Percentiles rank a stretch among this genome's conserved stretches.
Evolutionary conservation across 37 sponge, comb jelly and placozoan species (phyloP).

Genomic region (Dysidea cf. avara): DNA sequence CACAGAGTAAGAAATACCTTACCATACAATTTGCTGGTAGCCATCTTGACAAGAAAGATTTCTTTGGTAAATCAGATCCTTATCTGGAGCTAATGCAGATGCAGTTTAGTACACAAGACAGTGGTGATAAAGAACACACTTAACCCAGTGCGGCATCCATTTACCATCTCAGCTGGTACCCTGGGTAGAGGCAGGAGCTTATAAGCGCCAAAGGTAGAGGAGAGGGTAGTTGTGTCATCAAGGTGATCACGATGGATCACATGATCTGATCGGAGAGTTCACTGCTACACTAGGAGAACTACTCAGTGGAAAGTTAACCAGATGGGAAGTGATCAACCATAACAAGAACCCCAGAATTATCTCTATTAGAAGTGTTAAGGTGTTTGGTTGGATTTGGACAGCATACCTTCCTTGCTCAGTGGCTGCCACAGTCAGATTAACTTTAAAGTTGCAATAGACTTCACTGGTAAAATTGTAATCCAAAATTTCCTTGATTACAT

Average conservation of each 20-base stretch:
- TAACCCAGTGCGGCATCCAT: constrained; percentile 79
- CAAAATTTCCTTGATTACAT: constrained; percentile 79
- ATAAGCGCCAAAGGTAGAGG: no score
- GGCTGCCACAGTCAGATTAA: constrained; percentile 91
- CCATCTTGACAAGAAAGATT: constrained; percentile 86
- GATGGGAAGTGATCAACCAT: constrained; percentile 70
- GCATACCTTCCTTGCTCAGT: constrained; percentile 89
- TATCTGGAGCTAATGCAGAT: constrained; percentile 79
- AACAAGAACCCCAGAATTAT: constrained; percentile 81
- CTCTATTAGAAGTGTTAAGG: constrained; percentile 35
- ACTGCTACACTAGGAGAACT: no score
- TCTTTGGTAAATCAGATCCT: constrained; percentile 83
- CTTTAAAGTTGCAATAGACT: constrained; percentile 90
- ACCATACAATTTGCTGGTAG: constrained; percentile 48
- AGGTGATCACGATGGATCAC: no score
- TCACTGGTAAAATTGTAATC: constrained; percentile 84
- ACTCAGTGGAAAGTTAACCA: constrained; percentile 11
- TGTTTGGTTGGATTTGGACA: not conserved
- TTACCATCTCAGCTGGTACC: constrained; percentile 35
- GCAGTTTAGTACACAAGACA: no score
- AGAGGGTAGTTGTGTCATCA: constrained; percentile 51
- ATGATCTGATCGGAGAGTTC: no score
- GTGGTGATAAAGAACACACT: constrained; percentile 91
- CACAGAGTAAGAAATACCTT: no score
- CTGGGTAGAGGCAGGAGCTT: no score